Base-by-base conservation (phyloP, 2,113 vertebrate genomes). In the Cisticola juncidis region DNA sequence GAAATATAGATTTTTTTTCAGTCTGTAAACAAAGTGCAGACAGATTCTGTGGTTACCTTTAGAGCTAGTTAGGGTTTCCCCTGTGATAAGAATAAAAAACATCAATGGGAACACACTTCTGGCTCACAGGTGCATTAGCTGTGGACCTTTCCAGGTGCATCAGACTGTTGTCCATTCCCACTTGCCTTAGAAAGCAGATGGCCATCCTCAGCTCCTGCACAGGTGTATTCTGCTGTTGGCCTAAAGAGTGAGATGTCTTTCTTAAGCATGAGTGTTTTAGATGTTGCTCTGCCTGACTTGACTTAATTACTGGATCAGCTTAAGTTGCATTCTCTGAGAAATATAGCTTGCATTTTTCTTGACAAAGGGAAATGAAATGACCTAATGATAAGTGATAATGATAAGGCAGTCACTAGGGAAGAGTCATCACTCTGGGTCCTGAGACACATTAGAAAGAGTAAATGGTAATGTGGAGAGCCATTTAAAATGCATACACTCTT, bases 401-500 rank as follows among this genome's bases (percentile, higher is more conserved):
- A 57, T 84, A 57, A 64, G 20, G 20, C 50, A 80, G 51, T 79
- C 40, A 11, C 35, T 83, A 95, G 24, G 72, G 42, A 89, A 42
- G n/a, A 77, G 38, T 81, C n/a, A 69, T 82, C 26, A 25, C 7
- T 74, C 61, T 90, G 48, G 12, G 29, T 85, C 45, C 28, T 72
- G 85, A 89, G 40, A 60, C 40, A 44, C 6, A n/a, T 74, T 56
- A 60, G 48, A 76, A 89, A 60, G 15, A 62, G 19, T 53, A 85
- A 56, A 56, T 44, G n/a, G 15, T 65, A 61, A 50, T 40, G 42
- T 61, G n/a, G 14, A 47, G 25, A 87, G 19, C 9, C 33, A 29
- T 90, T 80, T 76, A 38, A 92, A 94, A 88, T 92, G 53, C 28
- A 57, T 19, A 40, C 29, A 33, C 68, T 74, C 21, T 84, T 76